phyloP scores from a whole-genome alignment of 2,113 vertebrate species.

The Bettongia penicillata region DNA sequence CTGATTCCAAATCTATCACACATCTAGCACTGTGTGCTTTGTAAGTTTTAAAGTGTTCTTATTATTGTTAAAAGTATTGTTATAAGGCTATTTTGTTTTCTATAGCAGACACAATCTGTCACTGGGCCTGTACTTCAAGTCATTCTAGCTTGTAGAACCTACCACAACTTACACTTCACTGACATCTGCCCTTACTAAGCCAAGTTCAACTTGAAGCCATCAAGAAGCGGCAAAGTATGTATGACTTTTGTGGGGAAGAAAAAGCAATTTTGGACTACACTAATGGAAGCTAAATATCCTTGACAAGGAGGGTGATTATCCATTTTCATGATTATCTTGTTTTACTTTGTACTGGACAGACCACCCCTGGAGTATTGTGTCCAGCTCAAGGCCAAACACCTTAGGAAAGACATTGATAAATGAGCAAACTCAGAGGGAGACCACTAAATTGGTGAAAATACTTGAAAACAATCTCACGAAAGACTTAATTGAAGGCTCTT shows the following conservation, averaged over 20 bases:
- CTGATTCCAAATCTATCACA: not conserved
- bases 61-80: not conserved
- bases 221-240: not conserved
- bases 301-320: not conserved
- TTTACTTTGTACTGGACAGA: not conserved
- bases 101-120: not conserved
- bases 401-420: not conserved
- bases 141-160: not conserved
- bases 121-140: not conserved
- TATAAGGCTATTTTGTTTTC: not conserved
- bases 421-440: not conserved
- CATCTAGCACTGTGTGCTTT: not conserved
- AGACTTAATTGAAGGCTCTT: not conserved
- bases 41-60: not conserved
- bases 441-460: not conserved
- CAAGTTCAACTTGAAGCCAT: not conserved
- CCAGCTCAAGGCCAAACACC: not conserved
- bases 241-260: not conserved
- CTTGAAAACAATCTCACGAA: not conserved
- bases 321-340: slow-evolving; percentile 4
- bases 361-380: not conserved
- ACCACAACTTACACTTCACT: not conserved
- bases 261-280: not conserved
- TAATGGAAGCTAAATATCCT: not conserved
- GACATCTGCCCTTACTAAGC: not conserved